Conservation (phyloP, 2,888 invertebrate species). For the Parnassius mnemosyne region DNA sequence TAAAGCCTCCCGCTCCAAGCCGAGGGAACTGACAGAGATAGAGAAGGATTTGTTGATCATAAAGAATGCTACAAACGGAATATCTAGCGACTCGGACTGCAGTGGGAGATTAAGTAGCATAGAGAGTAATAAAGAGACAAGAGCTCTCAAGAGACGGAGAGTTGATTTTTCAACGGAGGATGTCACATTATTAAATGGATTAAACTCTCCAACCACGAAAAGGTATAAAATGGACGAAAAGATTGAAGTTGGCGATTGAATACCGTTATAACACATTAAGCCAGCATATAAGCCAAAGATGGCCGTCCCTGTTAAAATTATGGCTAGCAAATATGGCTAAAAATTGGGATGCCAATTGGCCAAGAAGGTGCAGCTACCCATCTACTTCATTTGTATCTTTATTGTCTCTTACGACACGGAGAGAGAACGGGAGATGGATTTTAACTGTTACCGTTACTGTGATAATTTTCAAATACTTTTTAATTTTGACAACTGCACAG, state of each 20-base stretch:
- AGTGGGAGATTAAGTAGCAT: conserved; percentile 40
- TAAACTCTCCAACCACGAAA: conserved; percentile 35
- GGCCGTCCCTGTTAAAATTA: no score
- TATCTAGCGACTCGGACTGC: conserved; percentile 58
- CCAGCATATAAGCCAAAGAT: no score
- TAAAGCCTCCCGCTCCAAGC: conserved; percentile 53
- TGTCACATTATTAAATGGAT: conserved; percentile 13
- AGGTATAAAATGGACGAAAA: conserved; percentile 34
- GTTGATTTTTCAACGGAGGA: conserved; percentile 52
- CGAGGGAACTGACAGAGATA: conserved; percentile 63
- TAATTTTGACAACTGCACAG: no score
- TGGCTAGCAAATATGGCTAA: no score
- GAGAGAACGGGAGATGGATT: no score
- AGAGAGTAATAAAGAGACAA: conserved; percentile 41
- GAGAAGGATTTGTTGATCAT: conserved; percentile 71
- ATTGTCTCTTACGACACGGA: no score
- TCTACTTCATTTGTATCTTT: no score
- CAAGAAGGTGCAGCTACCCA: no score
- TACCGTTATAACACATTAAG: no score
- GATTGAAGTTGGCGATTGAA: conserved; percentile 28
- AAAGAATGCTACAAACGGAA: conserved; percentile 56
- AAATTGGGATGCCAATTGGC: no score
- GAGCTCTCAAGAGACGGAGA: conserved; percentile 52
- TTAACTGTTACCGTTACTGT: no score
- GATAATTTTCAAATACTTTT: no score